Evolutionary conservation across 1,140 invertebrate genomes (phyloP).

Genomic region (Drosophila repletoides): DNA sequence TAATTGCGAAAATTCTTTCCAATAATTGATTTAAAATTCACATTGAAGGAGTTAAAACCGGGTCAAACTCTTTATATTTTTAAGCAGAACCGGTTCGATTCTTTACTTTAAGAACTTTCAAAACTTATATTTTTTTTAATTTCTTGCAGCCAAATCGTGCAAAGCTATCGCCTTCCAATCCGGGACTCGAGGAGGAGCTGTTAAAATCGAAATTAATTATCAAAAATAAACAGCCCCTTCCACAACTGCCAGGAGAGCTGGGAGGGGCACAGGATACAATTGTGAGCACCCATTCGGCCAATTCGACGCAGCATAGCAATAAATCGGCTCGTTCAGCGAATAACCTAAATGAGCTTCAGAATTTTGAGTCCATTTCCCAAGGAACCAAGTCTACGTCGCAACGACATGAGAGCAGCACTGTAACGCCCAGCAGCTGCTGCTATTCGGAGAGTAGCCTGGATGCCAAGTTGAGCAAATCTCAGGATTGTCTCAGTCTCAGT

Average conservation of each 20-base stretch:
- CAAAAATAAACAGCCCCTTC: constrained; percentile 79
- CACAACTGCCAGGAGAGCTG: constrained; percentile 67
- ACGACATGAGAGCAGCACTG: constrained; percentile 76
- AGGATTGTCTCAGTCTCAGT: constrained; percentile 83
- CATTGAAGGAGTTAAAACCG: too few relatives aligned
- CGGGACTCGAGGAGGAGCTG: constrained; percentile 75
- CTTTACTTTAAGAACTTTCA: too few relatives aligned
- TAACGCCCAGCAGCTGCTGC: constrained; percentile 80
- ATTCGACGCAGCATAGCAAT: constrained; percentile 66
- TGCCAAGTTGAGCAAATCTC: constrained; percentile 76
- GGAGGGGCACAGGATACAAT: constrained; percentile 59
- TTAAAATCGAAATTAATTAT: constrained; percentile 78
- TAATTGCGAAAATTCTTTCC: too few relatives aligned
- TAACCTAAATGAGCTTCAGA: constrained; percentile 80
- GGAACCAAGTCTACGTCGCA: constrained; percentile 70
- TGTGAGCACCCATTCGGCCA: constrained; percentile 70
- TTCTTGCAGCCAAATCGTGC: constrained; percentile 71
- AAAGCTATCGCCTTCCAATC: constrained; percentile 82
- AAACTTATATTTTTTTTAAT: too few relatives aligned
- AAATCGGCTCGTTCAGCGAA: constrained; percentile 65
- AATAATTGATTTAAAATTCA: too few relatives aligned
- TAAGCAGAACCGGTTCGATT: too few relatives aligned
- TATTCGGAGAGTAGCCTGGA: constrained; percentile 81
- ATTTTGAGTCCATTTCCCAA: constrained; percentile 74
- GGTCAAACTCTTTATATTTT: too few relatives aligned